Evolutionary conservation across 2,888 invertebrate genomes (phyloP), one percentile per base, ranked within the genome.

Genomic region (Perizoma affinitatum): DNA sequence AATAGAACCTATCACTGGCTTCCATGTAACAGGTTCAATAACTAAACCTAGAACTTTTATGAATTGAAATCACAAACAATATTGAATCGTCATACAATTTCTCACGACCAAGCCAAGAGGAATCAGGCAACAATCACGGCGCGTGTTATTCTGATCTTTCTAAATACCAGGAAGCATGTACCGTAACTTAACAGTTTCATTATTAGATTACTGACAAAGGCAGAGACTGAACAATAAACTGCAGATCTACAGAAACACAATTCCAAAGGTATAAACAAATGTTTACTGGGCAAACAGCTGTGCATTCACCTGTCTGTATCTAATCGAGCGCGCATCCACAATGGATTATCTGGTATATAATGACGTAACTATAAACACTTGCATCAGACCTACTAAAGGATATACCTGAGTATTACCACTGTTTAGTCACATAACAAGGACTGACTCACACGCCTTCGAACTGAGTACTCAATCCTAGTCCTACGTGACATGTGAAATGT

Each of bases 401-500:
- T 33, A n/a, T 43, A 43, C 41, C 11, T 40, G 8, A 42, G 41
- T 47, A 41, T 36, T 45, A 58, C 57, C 52, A 35, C 51, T 46
- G 48, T 11, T 6, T 3, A 51, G 41, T 8, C 6, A 8, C 38
- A 42, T 46, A 41, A 33, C 22, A 22, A 22, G 22, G n/a, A 54
- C 53, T 58, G 58, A 58, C 40, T 58, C 53, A 58, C 38, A 10
- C 3, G n/a, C 42, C 11, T 22, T n/a, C n/a, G n/a, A 22, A 22
- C 9, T 5, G 9, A 8, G 4, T 40, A 41, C 40, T 45, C 11
- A 11, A 10, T 4, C 10, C 36, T 52, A n/a, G 22, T 42, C 48
- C 53, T 58, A 58, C 53, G 58, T 58, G 58, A 58, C 48, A 10
- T 5, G 5, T 5, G 33, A 41, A 58, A 44, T 44, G 58, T 53